Conservation (phyloP, 2,888 invertebrate genomes). For the Ormyrus labotus region DNA sequence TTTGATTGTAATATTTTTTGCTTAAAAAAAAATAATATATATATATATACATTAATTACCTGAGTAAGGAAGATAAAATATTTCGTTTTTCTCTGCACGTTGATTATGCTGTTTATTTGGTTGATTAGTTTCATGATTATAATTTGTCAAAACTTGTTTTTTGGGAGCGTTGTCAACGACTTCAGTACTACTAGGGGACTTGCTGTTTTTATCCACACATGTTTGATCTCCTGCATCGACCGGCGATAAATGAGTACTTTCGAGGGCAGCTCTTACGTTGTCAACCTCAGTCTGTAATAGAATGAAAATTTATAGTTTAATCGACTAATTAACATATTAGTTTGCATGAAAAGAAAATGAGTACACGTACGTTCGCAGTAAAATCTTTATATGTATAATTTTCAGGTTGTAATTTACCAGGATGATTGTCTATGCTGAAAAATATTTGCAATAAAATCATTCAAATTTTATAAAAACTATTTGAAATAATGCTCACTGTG, state of each 20-base stretch:
- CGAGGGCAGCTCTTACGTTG: conserved; percentile 57
- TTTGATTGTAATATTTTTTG: conserved; percentile 4
- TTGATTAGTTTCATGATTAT: conserved; percentile 41
- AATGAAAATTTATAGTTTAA: neutral
- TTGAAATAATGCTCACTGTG: conserved; percentile 34
- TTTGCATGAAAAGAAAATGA: neutral
- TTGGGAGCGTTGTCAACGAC: conserved; percentile 24
- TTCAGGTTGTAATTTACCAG: conserved; percentile 44
- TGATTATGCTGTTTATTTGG: conserved; percentile 46
- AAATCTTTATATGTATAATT: conserved; percentile 47
- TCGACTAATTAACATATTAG: neutral
- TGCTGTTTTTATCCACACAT: conserved; percentile 39
- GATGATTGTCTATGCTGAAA: conserved; percentile 52
- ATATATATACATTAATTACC: conserved; percentile 27
- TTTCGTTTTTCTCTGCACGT: conserved; percentile 48
- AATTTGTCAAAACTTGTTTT: conserved; percentile 30
- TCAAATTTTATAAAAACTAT: neutral
- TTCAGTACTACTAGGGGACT: conserved; percentile 27
- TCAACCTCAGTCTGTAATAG: conserved; percentile 1
- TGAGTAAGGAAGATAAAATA: conserved; percentile 51
- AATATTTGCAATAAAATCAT: conserved; percentile 7
- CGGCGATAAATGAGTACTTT: conserved; percentile 58
- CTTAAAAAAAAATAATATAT: conserved; percentile 2
- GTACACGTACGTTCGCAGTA: conserved; percentile 30
- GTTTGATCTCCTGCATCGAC: conserved; percentile 37